Conservation (phyloP, 2,888 invertebrate genomes). For the Boloria euphrosyne region DNA sequence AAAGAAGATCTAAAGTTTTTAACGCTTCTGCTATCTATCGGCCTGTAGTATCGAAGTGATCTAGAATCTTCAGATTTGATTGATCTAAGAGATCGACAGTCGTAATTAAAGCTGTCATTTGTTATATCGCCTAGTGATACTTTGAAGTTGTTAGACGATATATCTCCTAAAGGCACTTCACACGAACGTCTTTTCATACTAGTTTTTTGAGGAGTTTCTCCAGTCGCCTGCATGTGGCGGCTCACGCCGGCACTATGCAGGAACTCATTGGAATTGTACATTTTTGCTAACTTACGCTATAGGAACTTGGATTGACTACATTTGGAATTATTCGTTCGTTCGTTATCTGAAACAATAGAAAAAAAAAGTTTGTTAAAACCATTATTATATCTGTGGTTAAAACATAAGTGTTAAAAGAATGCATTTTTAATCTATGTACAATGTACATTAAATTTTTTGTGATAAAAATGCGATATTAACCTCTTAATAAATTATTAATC, state of each 20-base stretch:
- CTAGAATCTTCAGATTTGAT: constrained; percentile 68
- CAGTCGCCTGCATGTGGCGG: constrained; percentile 77
- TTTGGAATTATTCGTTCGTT: constrained; percentile 74
- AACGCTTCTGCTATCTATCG: constrained; percentile 72
- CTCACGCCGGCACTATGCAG: constrained; percentile 75
- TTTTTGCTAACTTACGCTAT: constrained; percentile 61
- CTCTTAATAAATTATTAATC: too few species aligned
- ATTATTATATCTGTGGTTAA: too few species aligned
- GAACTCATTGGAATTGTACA: constrained; percentile 77
- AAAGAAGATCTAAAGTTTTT: constrained; percentile 74
- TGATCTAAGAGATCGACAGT: constrained; percentile 67
- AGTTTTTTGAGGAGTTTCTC: constrained; percentile 74
- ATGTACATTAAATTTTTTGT: too few species aligned
- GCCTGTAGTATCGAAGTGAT: constrained; percentile 63
- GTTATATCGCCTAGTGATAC: constrained; percentile 74
- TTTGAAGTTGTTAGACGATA: constrained; percentile 74
- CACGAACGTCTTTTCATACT: constrained; percentile 77
- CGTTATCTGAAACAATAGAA: constrained; percentile 70
- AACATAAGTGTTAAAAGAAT: constrained; percentile 1
- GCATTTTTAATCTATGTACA: background rate
- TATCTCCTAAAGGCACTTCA: constrained; percentile 75
- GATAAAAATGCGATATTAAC: too few species aligned
- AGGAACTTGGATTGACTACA: constrained; percentile 76
- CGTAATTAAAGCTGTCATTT: constrained; percentile 62
- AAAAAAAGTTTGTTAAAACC: constrained; percentile 21